Evolutionary conservation across 2,888 invertebrate genomes (phyloP).

Genomic region (Acleris laterana): DNA sequence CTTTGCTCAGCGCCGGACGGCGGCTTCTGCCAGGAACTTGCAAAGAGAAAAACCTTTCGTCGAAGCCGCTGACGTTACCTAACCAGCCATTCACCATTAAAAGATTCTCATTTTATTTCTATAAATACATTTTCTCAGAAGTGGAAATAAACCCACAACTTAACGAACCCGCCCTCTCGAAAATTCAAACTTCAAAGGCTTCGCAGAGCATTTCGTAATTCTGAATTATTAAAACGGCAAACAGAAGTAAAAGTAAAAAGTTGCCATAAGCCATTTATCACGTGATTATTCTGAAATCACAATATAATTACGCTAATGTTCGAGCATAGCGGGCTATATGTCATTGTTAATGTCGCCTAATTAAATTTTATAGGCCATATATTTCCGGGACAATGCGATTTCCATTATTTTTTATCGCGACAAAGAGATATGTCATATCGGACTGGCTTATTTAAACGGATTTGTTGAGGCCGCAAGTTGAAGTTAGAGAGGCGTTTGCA

Average conservation of each 20-base stretch:
- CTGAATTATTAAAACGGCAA: conserved; percentile 51
- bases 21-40: conserved; percentile 51
- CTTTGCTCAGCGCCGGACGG: conserved; percentile 54
- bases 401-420: conserved; percentile 45
- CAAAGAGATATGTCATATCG: conserved; percentile 23
- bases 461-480: not conserved
- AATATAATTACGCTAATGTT: conserved; percentile 72
- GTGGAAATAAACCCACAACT: not conserved
- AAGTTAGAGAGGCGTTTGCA: conserved; percentile 5
- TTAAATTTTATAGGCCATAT: conserved; percentile 70
- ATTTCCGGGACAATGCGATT: conserved; percentile 52
- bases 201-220: not conserved
- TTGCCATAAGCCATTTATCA: conserved; percentile 65
- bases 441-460: conserved; percentile 22
- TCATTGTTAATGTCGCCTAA: conserved; percentile 70
- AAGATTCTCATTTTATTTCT: not conserved
- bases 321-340: conserved; percentile 57
- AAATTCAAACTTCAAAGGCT: not conserved
- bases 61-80: conserved; percentile 28
- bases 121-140: not conserved
- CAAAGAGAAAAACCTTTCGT: conserved; percentile 55
- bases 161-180: not conserved
- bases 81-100: not conserved
- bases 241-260: conserved; percentile 62
- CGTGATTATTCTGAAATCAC: conserved; percentile 74